phyloP scores from a whole-genome alignment of 2,113 vertebrate genomes.

The Protobothrops flavoviridis region DNA sequence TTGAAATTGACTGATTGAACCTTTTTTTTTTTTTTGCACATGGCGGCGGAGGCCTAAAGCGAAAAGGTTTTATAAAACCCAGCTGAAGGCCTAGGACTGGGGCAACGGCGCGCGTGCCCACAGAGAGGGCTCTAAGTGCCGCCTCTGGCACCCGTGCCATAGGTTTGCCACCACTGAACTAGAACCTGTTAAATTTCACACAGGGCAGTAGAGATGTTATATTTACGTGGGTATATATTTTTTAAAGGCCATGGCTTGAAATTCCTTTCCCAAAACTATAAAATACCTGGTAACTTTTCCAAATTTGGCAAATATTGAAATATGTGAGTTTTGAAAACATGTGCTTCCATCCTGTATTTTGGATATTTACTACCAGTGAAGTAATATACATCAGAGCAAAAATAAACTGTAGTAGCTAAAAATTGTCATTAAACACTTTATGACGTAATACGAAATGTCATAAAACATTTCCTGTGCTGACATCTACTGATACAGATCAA shows the following conservation, averaged over 20 bases:
- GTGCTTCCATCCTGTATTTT: not conserved
- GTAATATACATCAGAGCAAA: not conserved
- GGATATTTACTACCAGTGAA: not conserved
- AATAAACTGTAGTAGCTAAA: not conserved
- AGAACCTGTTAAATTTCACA: constrained; percentile 8
- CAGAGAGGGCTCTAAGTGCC: no score
- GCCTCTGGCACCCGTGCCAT: no score
- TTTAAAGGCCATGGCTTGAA: constrained; percentile 15
- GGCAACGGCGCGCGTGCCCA: no score
- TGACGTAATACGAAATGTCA: not conserved
- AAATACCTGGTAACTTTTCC: not conserved
- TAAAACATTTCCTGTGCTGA: not conserved
- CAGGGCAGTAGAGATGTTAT: constrained; percentile 3
- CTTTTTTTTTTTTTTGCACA: no score
- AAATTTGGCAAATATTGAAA: not conserved
- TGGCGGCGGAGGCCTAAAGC: no score
- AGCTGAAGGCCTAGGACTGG: no score
- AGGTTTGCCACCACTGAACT: not conserved
- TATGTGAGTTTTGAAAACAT: not conserved
- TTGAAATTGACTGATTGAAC: no score
- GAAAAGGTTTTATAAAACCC: no score
- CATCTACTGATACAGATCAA: not conserved
- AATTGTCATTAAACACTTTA: not conserved
- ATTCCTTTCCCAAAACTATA: not conserved
- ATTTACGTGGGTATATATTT: not conserved